Conservation (phyloP, 2,888 invertebrate genomes). For the Drosophila infuscata region DNA sequence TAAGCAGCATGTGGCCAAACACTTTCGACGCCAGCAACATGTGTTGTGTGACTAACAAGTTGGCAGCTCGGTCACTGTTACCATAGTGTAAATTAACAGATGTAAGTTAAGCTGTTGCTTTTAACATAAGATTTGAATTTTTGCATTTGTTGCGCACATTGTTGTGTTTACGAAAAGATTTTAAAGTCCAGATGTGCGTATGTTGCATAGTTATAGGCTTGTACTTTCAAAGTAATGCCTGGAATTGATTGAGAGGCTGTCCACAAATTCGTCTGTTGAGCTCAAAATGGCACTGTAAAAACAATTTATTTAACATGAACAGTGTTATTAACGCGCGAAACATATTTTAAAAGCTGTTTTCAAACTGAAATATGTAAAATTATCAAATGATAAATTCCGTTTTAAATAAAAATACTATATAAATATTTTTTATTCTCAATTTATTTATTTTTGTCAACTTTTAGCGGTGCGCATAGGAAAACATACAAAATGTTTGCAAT, state of each 20-base stretch:
- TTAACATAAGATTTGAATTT: neutral
- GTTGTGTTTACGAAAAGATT: neutral
- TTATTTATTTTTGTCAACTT: constrained; percentile 55
- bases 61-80: constrained; percentile 28
- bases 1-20: neutral
- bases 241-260: too few species aligned
- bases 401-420: neutral
- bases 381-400: neutral
- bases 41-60: neutral
- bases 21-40: constrained; percentile 10
- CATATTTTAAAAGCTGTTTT: neutral
- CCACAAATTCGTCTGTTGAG: neutral
- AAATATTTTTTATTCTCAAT: constrained; percentile 1
- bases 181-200: neutral
- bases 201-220: neutral
- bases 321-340: neutral
- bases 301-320: neutral
- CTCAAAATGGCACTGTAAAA: constrained; percentile 31
- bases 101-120: constrained; percentile 12
- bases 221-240: neutral
- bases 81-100: neutral
- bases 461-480: constrained; percentile 47
- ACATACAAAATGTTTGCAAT: constrained; percentile 40
- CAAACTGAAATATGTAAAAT: neutral
- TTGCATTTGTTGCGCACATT: neutral